Conservation (phyloP, 2,797 vertebrate species). For the Octomys mimax region DNA sequence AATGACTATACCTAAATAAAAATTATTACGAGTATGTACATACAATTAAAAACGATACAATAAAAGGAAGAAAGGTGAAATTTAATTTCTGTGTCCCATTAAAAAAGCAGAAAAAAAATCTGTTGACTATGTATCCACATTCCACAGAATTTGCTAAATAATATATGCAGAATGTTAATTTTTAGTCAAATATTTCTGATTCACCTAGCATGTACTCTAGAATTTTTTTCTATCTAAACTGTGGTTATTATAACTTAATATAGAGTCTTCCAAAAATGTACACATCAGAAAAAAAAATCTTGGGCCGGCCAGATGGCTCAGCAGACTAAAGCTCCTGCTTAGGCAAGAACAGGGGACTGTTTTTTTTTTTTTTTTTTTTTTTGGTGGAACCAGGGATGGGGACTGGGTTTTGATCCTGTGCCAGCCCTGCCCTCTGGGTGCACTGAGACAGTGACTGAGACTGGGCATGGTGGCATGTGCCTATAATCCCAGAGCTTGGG, state of each 20-base stretch:
- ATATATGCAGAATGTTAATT: not conserved
- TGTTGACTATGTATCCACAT: not conserved
- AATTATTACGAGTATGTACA: not conserved
- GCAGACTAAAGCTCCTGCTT: no score
- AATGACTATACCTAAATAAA: not conserved
- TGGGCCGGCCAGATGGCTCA: no score
- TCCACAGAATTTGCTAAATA: not conserved
- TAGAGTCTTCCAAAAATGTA: not conserved
- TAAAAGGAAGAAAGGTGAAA: not conserved
- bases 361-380: no score
- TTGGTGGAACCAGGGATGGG: no score
- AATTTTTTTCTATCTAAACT: not conserved
- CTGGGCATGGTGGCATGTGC: no score
- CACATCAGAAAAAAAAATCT: not conserved
- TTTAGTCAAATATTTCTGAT: not conserved
- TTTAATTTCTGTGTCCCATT: not conserved
- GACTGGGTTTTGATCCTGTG: no score
- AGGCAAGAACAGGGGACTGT: no score
- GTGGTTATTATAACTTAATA: not conserved
- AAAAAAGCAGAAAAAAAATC: not conserved
- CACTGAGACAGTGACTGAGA: no score
- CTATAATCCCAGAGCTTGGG: no score
- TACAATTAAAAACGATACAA: not conserved
- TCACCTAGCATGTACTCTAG: not conserved
- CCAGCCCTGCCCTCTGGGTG: accelerated